Base-by-base conservation (phyloP, 1,140 invertebrate genomes). In the Drosophila persimilis region DNA sequence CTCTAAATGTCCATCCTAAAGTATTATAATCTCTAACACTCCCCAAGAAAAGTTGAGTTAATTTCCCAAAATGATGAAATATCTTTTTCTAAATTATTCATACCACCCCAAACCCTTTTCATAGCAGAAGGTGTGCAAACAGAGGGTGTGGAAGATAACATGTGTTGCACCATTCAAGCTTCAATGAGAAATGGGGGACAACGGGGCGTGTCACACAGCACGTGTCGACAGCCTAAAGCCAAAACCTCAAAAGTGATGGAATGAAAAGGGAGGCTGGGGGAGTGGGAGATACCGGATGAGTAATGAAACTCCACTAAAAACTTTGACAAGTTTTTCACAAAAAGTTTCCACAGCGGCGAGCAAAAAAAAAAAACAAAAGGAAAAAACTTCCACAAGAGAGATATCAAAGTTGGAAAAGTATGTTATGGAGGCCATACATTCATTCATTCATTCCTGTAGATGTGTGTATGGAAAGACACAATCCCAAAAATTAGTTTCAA, bases 301-400 rank as follows among this genome's bases (percentile, higher is more conserved):
- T 74, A 73, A 74, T 74, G 71, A 73, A 73, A 74, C 70, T 74
- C 71, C 71, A 74, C 70, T 73, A 73, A 74, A 71, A 74, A 74
- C 71, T 74, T 74, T 65, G 60, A 73, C 70, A 74, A 73, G 59
- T 73, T 71, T 71, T 53, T 13, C 17, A 26, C 22, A 22, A 41
- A 52, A 73, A 73, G 52, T 73, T 73, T 73, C 29, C 51, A 52
- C 43, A 54, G 50, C 39, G 43, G 41, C 29, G 43, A 44, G 2
- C 0, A 24, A 24, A 24, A 26, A 26, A 24, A 24, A 26, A 5
- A 24, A 31, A 31, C 24, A 13, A 20, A 8, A 39, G 20, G 47
- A 73, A 31, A 63, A 73, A 73, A 64, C 41, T 56, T 59, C 24
- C 22, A 31, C 13, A n/a, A 53, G 46, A 65, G 44, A 65, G 48